A percentile compares a stretch with the other conserved stretches of the same genome.
Evolutionary conservation across 2,888 invertebrate species (phyloP).

Genomic region (Pelosia muscerda): DNA sequence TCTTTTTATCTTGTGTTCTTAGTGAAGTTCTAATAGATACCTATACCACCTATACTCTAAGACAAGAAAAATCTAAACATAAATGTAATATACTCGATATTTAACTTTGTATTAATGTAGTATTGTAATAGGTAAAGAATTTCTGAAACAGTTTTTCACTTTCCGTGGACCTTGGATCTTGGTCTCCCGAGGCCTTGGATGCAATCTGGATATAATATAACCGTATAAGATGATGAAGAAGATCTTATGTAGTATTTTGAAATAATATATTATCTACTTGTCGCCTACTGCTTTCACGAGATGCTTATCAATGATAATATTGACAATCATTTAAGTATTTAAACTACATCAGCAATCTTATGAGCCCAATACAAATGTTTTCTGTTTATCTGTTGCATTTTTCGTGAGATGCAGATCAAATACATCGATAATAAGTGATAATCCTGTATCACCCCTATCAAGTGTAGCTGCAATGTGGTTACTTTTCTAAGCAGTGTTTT

Average conservation of each 20-base stretch:
- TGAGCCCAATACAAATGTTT: not conserved
- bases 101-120: too few relatives aligned
- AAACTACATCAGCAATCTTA: not conserved
- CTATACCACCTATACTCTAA: too few relatives aligned
- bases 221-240: not conserved
- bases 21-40: too few relatives aligned
- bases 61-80: too few relatives aligned
- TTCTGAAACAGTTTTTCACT: too few relatives aligned
- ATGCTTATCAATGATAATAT: conserved; percentile 4
- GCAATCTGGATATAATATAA: not conserved
- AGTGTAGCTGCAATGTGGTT: not conserved
- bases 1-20: too few relatives aligned
- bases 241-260: too few relatives aligned
- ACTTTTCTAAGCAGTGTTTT: not conserved
- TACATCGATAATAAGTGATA: not conserved
- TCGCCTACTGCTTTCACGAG: not conserved
- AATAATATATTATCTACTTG: not conserved
- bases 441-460: not conserved
- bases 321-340: not conserved
- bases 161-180: too few relatives aligned
- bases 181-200: not conserved
- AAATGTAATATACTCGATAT: too few relatives aligned
- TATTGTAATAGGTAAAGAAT: too few relatives aligned
- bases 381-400: not conserved
- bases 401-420: not conserved